Percentiles rank a stretch among this genome's conserved stretches.
Evolutionary conservation across 2,888 invertebrate species (phyloP).

Genomic region (Isotomurus palustris): DNA sequence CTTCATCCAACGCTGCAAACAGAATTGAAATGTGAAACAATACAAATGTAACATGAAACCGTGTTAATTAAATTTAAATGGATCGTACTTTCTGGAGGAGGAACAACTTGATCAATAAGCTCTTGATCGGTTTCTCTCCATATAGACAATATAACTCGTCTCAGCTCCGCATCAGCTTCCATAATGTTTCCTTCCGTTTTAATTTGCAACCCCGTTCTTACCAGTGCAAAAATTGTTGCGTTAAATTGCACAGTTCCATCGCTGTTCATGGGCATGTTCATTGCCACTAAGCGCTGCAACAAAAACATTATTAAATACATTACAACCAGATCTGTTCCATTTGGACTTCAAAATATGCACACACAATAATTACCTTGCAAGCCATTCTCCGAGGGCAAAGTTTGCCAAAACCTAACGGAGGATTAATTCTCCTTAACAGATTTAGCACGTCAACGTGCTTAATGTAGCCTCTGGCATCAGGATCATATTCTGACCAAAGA

Average conservation of each 20-base stretch:
- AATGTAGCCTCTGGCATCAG: conserved; percentile 61
- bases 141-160: conserved; percentile 58
- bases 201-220: conserved; percentile 58
- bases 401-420: conserved; percentile 61
- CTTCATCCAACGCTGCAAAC: conserved; percentile 40
- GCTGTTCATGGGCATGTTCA: conserved; percentile 63
- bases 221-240: conserved; percentile 60
- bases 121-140: conserved; percentile 52
- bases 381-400: conserved; percentile 61
- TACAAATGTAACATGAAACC: not conserved
- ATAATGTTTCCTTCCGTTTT: conserved; percentile 58
- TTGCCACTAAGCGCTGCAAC: conserved; percentile 57
- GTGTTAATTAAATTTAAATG: too few species aligned
- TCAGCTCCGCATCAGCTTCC: conserved; percentile 58
- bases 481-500: conserved; percentile 61
- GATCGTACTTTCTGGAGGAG: conserved; percentile 38
- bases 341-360: not conserved
- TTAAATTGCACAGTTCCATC: conserved; percentile 64
- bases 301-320: not conserved
- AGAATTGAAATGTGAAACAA: not conserved
- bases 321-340: too few species aligned
- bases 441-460: conserved; percentile 62
- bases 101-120: conserved; percentile 36
- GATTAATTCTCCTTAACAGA: conserved; percentile 59
- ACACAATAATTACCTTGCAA: conserved; percentile 58